Evolutionary conservation across 64 coral and sea anemone species (phyloP).

Genomic region (Actinia equina): DNA sequence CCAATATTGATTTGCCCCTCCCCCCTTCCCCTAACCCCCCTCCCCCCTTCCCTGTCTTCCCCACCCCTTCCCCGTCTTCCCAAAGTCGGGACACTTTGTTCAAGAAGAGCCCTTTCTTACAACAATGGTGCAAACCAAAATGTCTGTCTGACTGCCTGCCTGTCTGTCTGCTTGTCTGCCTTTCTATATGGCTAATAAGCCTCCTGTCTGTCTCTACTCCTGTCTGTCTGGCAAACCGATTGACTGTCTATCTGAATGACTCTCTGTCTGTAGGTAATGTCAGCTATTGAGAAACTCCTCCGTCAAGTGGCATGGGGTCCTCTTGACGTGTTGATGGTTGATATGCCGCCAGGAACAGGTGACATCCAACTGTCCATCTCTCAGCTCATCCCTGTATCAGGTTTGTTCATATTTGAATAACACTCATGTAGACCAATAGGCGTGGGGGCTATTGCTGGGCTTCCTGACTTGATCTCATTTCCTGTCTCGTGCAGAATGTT

Average conservation of each 20-base stretch:
- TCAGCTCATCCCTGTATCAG: slow-evolving; percentile 91
- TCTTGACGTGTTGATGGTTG: slow-evolving; percentile 86
- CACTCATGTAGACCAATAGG: no score
- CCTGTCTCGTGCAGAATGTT: no score
- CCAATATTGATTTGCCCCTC: no score
- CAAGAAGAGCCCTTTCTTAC: no score
- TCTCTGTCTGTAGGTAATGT: slow-evolving; percentile 74
- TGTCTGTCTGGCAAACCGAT: neutral
- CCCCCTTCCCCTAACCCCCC: no score
- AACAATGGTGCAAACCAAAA: no score
- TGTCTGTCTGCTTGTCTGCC: no score
- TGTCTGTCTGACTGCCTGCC: no score
- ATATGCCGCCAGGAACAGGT: slow-evolving; percentile 98
- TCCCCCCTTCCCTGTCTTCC: no score
- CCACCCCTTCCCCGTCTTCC: no score
- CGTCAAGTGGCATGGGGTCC: slow-evolving; percentile 91
- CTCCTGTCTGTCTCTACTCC: neutral
- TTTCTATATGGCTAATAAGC: no score
- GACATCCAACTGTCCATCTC: slow-evolving; percentile 95
- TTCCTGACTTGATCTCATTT: neutral
- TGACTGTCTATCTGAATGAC: neutral
- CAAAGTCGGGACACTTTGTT: no score
- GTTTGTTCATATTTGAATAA: slow-evolving; percentile 8
- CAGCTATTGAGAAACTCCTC: slow-evolving; percentile 87
- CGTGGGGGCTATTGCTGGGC: neutral